A percentile compares a stretch with the other conserved stretches of the same genome.
Evolutionary conservation across 92 coral and sea anemone genomes (phyloP).

Genomic region (Chrysogorgia sp.): DNA sequence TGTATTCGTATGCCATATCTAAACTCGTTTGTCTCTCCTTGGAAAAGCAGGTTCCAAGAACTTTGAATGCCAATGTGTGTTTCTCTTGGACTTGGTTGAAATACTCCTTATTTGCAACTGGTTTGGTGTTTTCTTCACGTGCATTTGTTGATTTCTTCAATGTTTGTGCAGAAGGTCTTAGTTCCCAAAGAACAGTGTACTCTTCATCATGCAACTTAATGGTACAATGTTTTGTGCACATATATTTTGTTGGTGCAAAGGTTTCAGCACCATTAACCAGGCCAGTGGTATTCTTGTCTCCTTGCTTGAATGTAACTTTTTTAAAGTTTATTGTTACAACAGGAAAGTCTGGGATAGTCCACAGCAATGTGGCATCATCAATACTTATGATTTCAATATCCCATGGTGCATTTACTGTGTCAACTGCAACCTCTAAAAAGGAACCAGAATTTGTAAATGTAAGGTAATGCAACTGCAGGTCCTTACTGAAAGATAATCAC

Average conservation of each 20-base stretch:
- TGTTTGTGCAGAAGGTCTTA: conserved; percentile 17
- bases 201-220: conserved; percentile 30
- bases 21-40: conserved; percentile 35
- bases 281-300: conserved; percentile 21
- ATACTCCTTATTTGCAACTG: not conserved
- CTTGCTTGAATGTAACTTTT: conserved; percentile 43
- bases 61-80: conserved; percentile 31
- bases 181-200: conserved; percentile 56
- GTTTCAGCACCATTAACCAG: conserved; percentile 43
- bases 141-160: not conserved
- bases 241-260: conserved; percentile 8
- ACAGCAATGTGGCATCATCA: conserved; percentile 9
- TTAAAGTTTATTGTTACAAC: conserved; percentile 54
- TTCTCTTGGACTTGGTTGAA: conserved; percentile 3
- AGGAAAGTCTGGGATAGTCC: conserved; percentile 69
- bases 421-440: not conserved
- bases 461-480: no score
- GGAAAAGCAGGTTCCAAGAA: conserved; percentile 58
- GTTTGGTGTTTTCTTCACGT: not conserved
- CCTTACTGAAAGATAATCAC: no score
- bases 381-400: not conserved
- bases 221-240: conserved; percentile 43
- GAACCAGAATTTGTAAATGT: not conserved
- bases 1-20: conserved; percentile 48
- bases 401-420: conserved; percentile 6